Conservation (phyloP, 2,888 invertebrate species). For the Flabesymbios commensalis region DNA sequence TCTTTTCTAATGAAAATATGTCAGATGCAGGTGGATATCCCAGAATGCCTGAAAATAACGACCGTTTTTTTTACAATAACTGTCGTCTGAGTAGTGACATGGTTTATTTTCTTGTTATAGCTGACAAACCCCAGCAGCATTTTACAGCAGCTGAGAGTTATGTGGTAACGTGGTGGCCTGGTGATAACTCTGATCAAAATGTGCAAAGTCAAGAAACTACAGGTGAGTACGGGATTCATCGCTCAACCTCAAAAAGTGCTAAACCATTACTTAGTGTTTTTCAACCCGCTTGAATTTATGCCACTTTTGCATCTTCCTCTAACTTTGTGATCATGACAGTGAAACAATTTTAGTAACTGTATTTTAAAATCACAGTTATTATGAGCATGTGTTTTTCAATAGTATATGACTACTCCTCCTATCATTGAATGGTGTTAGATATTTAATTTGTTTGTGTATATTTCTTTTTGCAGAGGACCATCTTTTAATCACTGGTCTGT, state of each 20-base stretch:
- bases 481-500: slow-evolving; percentile 53
- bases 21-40: too few species aligned
- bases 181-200: slow-evolving; percentile 48
- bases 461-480: slow-evolving; percentile 51
- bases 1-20: too few species aligned
- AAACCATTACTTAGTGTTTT: too few species aligned
- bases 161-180: slow-evolving; percentile 62
- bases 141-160: slow-evolving; percentile 57
- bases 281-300: too few species aligned
- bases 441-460: not conserved
- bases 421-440: not conserved
- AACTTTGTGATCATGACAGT: too few species aligned
- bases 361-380: too few species aligned
- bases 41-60: too few species aligned
- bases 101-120: slow-evolving; percentile 28
- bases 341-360: too few species aligned
- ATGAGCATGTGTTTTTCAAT: too few species aligned
- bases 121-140: slow-evolving; percentile 47
- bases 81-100: not conserved
- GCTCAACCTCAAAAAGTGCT: too few species aligned
- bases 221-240: slow-evolving; percentile 45
- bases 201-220: slow-evolving; percentile 56
- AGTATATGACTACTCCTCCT: not conserved
- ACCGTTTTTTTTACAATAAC: too few species aligned
- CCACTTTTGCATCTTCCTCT: too few species aligned